Evolutionary conservation across 1,140 invertebrate genomes (phyloP).

Genomic region (Pseudobourletiella spinata): DNA sequence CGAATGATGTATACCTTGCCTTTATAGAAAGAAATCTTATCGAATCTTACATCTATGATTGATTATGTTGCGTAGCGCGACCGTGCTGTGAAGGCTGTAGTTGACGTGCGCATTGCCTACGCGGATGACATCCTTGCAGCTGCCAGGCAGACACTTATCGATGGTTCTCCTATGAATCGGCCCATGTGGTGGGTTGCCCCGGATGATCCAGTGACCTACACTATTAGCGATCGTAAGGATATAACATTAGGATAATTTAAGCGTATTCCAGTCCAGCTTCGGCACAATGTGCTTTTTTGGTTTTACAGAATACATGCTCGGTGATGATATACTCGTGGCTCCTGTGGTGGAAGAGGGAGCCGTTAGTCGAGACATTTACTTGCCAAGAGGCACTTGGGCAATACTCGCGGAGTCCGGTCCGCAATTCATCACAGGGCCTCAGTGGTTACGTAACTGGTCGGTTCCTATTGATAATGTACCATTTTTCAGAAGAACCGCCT

Average conservation of each 20-base stretch:
- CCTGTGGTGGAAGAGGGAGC: constrained; percentile 62
- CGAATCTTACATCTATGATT: constrained; percentile 28
- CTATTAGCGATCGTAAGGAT: constrained; percentile 39
- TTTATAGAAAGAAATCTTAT: constrained; percentile 79
- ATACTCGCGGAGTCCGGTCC: constrained; percentile 40
- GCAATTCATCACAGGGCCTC: not conserved
- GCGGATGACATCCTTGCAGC: not conserved
- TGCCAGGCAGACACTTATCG: not conserved
- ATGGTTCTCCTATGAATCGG: not conserved
- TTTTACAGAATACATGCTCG: constrained; percentile 73
- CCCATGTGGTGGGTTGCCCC: constrained; percentile 48
- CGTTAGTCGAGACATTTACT: constrained; percentile 58
- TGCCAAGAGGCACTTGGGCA: constrained; percentile 61
- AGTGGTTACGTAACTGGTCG: constrained; percentile 55
- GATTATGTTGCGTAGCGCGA: constrained; percentile 45
- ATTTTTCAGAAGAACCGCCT: constrained; percentile 46
- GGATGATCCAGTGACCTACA: constrained; percentile 36
- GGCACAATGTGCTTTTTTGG: not conserved
- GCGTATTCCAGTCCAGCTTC: not conserved
- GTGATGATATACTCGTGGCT: constrained; percentile 73
- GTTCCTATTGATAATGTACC: constrained; percentile 58
- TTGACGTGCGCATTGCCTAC: constrained; percentile 58
- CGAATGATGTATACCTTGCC: not conserved
- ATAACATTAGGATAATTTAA: no score
- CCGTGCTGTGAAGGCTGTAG: constrained; percentile 55